phyloP scores from a whole-genome alignment of 1,140 invertebrate genomes.

The Ylistrum balloti region DNA sequence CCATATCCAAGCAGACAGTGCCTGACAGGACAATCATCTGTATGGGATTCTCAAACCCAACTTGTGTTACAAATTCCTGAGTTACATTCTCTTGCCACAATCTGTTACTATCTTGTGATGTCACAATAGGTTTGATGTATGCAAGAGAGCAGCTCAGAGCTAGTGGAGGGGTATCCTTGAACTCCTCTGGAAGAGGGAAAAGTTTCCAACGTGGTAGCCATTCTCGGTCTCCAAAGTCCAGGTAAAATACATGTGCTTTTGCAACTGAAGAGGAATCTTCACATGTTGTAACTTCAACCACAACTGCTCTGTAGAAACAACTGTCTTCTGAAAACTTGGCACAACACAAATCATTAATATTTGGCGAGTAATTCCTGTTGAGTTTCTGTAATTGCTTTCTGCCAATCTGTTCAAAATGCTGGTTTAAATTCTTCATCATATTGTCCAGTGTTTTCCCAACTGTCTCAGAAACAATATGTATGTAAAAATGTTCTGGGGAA shows the following conservation, averaged over 20 bases:
- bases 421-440: conserved; percentile 63
- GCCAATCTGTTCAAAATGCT: conserved; percentile 52
- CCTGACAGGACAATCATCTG: conserved; percentile 59
- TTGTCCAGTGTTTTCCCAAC: conserved; percentile 60
- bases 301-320: conserved; percentile 61
- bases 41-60: conserved; percentile 53
- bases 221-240: conserved; percentile 70
- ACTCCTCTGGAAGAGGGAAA: conserved; percentile 64
- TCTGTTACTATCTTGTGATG: neutral
- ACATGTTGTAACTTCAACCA: conserved; percentile 42
- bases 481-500: conserved; percentile 64
- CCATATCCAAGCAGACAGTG: neutral
- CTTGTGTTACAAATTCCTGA: conserved; percentile 51
- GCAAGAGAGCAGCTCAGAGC: conserved; percentile 65
- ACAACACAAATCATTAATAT: conserved; percentile 64
- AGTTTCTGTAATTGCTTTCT: conserved; percentile 56
- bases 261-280: neutral
- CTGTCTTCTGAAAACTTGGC: conserved; percentile 62
- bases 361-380: conserved; percentile 50
- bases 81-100: conserved; percentile 44
- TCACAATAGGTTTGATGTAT: conserved; percentile 53
- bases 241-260: conserved; percentile 62
- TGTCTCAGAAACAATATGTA: conserved; percentile 61
- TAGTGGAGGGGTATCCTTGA: conserved; percentile 54
- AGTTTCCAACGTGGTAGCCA: conserved; percentile 58